phyloP scores from a whole-genome alignment of 2,888 invertebrate genomes.

The Andrena dorsata region DNA sequence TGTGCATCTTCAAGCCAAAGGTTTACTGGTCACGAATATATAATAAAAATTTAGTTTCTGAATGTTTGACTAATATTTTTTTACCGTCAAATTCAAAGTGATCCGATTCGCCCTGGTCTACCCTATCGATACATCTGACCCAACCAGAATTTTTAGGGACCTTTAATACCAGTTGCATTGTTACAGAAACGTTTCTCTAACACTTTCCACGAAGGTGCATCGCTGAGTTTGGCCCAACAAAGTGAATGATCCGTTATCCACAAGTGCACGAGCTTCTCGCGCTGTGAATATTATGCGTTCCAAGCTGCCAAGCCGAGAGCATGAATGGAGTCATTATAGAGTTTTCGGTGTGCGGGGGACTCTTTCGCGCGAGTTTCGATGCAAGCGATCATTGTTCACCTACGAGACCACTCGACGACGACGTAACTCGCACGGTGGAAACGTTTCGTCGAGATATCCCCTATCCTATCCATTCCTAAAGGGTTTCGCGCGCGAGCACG shows the following conservation, averaged over 20 bases:
- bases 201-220: background rate
- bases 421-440: background rate
- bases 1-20: no score
- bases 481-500: background rate
- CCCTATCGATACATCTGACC: background rate
- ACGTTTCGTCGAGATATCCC: background rate
- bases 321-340: slow-evolving; percentile 47
- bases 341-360: slow-evolving; percentile 25
- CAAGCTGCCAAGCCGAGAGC: slow-evolving; percentile 1
- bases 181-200: no score
- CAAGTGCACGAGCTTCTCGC: background rate
- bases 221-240: background rate
- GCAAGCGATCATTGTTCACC: background rate
- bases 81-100: no score
- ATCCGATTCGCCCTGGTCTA: no score
- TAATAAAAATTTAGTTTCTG: no score
- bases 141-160: background rate
- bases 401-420: background rate
- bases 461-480: no score
- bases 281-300: slow-evolving; percentile 12
- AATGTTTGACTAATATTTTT: no score
- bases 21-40: no score
- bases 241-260: slow-evolving; percentile 16
- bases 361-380: background rate
- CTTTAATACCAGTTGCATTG: slow-evolving; percentile 9